Base-by-base conservation (phyloP, 2,113 vertebrate genomes). In the Columbina picui region DNA sequence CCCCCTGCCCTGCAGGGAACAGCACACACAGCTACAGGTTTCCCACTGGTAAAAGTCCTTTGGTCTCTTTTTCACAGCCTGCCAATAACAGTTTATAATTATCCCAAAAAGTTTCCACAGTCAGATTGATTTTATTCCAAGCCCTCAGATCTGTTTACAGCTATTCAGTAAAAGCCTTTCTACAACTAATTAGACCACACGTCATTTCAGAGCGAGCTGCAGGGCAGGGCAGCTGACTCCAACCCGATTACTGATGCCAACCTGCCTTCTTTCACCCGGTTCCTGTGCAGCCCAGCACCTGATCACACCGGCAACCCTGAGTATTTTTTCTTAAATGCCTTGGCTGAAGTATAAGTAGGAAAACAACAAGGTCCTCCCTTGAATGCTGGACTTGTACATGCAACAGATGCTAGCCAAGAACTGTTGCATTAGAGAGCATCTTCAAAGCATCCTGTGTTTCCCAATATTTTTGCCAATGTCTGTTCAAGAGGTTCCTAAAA, bases 61-160 rank as follows among this genome's bases (percentile, higher is more conserved):
- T 59, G 64, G 25, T 89, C 78, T 88, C 82, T 30, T 71, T 87
- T 87, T 92, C 79, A 57, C 74, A 87, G 68, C 47, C 59, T 57
- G 76, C 82, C 90, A 95, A 21, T 68, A 95, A 69, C n/a, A 83
- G 91, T 82, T 96, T 92, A 87, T 95, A 95, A 92, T 96, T 96
- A 94, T 91, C 88, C 94, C 29, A 50, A 93, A 91, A 95, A 90
- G 41, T 96, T 97, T 97, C 93, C 95, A 93, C 81, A 89, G 91
- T 95, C 95, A 86, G 83, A 96, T 19, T 92, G 87, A 96, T 96
- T 97, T 94, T 91, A 92, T 93, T 95, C 76, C 94, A 93, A 88
- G 70, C 56, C 77, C 87, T 95, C 71, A 90, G 93, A 96, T 96
- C 86, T 95, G 82, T 93, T 96, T 96, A 93, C 83, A 94, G 32